Percentiles rank a stretch among this genome's conserved stretches.
phyloP scores from a whole-genome alignment of 2,888 invertebrate genomes.

The Serrognathus titanus region DNA sequence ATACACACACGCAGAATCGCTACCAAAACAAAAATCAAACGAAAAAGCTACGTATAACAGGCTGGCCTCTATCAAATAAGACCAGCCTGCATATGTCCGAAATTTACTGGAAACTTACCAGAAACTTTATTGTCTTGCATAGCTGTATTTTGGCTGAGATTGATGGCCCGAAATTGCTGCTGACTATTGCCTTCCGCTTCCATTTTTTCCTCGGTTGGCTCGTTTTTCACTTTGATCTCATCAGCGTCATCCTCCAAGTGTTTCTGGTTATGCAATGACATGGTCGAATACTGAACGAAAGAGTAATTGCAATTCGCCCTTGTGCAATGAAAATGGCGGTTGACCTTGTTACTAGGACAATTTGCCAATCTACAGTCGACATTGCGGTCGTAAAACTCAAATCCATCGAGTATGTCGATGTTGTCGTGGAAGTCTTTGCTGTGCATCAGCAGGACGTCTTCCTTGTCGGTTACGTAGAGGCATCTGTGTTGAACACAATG shows the following conservation, averaged over 20 bases:
- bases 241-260: constrained; percentile 49
- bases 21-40: constrained; percentile 3
- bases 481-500: constrained; percentile 83
- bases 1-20: constrained; percentile 16
- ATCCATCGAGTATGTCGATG: constrained; percentile 77
- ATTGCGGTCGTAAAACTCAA: constrained; percentile 76
- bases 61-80: no score
- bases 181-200: constrained; percentile 20
- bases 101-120: constrained; percentile 33
- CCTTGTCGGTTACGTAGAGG: constrained; percentile 76
- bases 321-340: constrained; percentile 74
- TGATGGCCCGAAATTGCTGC: constrained; percentile 39
- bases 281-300: constrained; percentile 70
- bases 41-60: no score
- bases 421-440: constrained; percentile 83
- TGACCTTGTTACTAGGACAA: constrained; percentile 68
- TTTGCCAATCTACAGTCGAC: constrained; percentile 65
- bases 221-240: constrained; percentile 30
- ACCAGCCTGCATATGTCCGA: no score
- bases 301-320: constrained; percentile 67
- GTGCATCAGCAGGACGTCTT: constrained; percentile 75
- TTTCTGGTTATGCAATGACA: constrained; percentile 69
- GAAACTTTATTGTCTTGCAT: constrained; percentile 41
- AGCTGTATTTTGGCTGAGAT: constrained; percentile 37
- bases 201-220: constrained; percentile 31